Percentiles rank a stretch among this genome's conserved stretches.
Conservation (phyloP, 2,113 vertebrate genomes). For the Poeciliopsis prolifica region DNA sequence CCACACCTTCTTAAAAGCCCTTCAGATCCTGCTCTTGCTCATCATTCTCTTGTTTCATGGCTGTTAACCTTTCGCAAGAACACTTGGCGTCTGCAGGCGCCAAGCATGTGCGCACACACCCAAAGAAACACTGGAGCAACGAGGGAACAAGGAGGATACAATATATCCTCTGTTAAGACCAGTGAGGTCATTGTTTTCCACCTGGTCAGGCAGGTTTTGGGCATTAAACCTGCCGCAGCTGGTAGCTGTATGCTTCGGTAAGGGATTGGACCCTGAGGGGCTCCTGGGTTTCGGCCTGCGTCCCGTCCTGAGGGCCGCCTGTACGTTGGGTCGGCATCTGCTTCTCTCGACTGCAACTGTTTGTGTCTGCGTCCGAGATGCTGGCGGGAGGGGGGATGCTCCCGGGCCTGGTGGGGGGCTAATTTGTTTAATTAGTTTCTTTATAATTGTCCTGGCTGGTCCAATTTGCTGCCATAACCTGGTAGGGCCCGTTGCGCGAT, state of each 20-base stretch:
- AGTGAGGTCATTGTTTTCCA: slow-evolving; percentile 12
- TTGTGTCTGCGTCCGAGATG: background rate
- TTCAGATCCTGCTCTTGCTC: slow-evolving; percentile 57
- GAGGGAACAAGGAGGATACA: slow-evolving; percentile 35
- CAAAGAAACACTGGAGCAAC: slow-evolving; percentile 5
- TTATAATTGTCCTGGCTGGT: too few relatives aligned
- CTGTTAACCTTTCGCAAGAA: slow-evolving; percentile 72
- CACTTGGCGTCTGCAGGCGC: slow-evolving; percentile 57
- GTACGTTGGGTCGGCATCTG: background rate
- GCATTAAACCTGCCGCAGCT: slow-evolving; percentile 3
- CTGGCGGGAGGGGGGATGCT: background rate
- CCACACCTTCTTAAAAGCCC: slow-evolving; percentile 57
- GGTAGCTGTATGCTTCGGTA: background rate
- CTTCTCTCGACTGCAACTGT: background rate
- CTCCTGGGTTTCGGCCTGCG: background rate
- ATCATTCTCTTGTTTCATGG: slow-evolving; percentile 56
- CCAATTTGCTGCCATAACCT: too few relatives aligned
- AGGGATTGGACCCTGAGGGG: background rate
- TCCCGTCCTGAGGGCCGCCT: background rate
- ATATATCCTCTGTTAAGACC: slow-evolving; percentile 26
- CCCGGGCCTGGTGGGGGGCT: background rate
- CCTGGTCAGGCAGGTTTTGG: slow-evolving; percentile 6
- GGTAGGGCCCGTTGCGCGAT: too few relatives aligned
- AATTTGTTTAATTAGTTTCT: background rate
- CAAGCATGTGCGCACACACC: background rate